These are phyloP conservation scores for Drosophila erecta DNA, from an alignment of 1,140 invertebrate genomes.

Conservation along the genomic window DNA sequence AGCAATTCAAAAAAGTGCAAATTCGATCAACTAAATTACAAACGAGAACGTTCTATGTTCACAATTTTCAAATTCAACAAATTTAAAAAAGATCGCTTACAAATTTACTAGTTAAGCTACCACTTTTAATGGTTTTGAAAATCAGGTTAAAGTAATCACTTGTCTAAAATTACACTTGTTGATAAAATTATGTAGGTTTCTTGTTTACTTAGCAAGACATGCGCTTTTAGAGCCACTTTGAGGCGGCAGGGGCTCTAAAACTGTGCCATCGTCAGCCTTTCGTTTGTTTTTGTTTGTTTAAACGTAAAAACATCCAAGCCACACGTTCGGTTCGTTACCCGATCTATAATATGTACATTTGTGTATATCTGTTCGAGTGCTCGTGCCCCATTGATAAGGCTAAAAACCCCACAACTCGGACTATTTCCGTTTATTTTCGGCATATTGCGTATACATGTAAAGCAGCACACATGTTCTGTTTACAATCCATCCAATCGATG, in stretches of 20 bases:
- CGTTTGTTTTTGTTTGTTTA: slow-evolving; percentile 60
- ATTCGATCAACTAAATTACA: neutral
- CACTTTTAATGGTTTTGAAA: neutral
- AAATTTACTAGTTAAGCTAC: too few relatives aligned
- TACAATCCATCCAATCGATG: slow-evolving; percentile 50
- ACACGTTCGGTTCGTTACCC: slow-evolving; percentile 26
- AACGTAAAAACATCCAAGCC: slow-evolving; percentile 27
- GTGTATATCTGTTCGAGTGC: slow-evolving; percentile 40
- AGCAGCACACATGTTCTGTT: slow-evolving; percentile 57
- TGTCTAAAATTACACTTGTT: neutral
- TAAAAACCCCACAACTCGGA: slow-evolving; percentile 51
- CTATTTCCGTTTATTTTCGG: slow-evolving; percentile 58
- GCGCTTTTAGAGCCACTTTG: slow-evolving; percentile 8
- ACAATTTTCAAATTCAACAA: too few relatives aligned
- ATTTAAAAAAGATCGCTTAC: too few relatives aligned
- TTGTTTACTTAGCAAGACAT: neutral
- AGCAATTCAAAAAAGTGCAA: too few relatives aligned
- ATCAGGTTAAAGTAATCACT: neutral
- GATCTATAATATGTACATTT: slow-evolving; percentile 15
- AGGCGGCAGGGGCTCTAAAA: slow-evolving; percentile 16
- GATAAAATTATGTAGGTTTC: neutral
- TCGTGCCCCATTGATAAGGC: slow-evolving; percentile 70
- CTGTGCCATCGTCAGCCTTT: slow-evolving; percentile 26
- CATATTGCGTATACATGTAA: slow-evolving; percentile 15
- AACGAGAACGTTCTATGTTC: too few relatives aligned